Percentiles rank a stretch among this genome's conserved stretches.
Conservation (phyloP, 2,113 vertebrate genomes). For the Brevimyrus niger region DNA sequence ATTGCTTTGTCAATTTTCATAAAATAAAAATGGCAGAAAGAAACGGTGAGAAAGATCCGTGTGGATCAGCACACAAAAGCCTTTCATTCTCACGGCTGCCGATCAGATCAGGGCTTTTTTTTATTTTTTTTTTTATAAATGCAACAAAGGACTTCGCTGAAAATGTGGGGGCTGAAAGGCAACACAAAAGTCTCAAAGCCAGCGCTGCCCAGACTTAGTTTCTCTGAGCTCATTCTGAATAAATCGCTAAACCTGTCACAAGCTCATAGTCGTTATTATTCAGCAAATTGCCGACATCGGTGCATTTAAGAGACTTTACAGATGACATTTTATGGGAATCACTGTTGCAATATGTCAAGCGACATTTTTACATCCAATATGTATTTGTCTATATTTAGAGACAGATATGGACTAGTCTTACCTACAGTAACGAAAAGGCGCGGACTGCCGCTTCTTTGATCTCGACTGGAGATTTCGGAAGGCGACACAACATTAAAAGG, state of each 20-base stretch:
- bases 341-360: background rate
- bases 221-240: conserved; percentile 4
- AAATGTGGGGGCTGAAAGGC: background rate
- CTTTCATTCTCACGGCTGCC: background rate
- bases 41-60: background rate
- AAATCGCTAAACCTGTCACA: conserved; percentile 4
- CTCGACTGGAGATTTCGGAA: background rate
- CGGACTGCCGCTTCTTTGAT: background rate
- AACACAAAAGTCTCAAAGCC: background rate
- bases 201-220: background rate
- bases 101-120: background rate
- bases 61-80: background rate
- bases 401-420: background rate
- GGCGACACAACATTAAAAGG: background rate
- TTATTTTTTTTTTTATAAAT: background rate
- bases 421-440: background rate
- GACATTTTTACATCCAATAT: background rate
- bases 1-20: background rate
- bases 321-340: background rate
- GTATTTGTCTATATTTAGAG: background rate
- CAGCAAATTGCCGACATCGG: background rate
- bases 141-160: background rate
- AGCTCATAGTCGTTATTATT: conserved; percentile 1
- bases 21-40: background rate
- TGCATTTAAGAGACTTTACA: background rate